Base-by-base conservation (phyloP, 2,797 vertebrate species). In the Cuniculus paca region DNA sequence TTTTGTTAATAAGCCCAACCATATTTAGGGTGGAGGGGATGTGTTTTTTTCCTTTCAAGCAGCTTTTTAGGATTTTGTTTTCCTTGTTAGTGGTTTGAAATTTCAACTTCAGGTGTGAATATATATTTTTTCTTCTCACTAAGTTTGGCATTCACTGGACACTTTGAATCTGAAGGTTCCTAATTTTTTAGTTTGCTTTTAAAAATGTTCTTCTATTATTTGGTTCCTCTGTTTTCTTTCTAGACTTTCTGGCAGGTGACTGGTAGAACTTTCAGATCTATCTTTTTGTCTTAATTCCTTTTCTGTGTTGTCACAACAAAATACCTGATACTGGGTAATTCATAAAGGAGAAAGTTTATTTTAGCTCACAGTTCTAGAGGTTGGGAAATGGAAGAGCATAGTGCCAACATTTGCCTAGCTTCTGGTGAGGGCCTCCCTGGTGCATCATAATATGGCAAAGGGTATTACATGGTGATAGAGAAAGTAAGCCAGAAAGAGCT, bases 121-220 rank as follows among this genome's bases (percentile, higher is more conserved):
- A 52, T 34, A 36, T 19, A 22, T 56, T 22, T 50, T 20, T 10
- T 91, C 28, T 88, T 52, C n/a, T n/a, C 48, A 12, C 24, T 36
- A 5, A 52, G 22, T 77, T 83, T 74, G 34, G 75, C 52, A 63
- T 89, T 90, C 45, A 56, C n/a, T 68, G 31, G 48, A n/a, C 42
- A 60, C n/a, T 89, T 87, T 45, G 81, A 74, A 45, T 88, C 78
- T 52, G 81, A 74, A 45, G 36, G 78, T 16, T 82, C 4, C 48
- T 95, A 56, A 84, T 61, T 96, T 91, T 89, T 95, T 45, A 52
- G 39, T 79, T 91, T 84, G 83, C 56, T 31, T 79, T 17, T 83
- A 24, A 56, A 90, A 95, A n/a, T 87, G 17, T 74, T 45, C n/a
- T 91, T 56, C 14, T 81, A 0, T 50, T 63, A 36, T 81, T 89